Conservation (phyloP, 92 coral and sea anemone genomes). For the Isaurus tuberculatus region DNA sequence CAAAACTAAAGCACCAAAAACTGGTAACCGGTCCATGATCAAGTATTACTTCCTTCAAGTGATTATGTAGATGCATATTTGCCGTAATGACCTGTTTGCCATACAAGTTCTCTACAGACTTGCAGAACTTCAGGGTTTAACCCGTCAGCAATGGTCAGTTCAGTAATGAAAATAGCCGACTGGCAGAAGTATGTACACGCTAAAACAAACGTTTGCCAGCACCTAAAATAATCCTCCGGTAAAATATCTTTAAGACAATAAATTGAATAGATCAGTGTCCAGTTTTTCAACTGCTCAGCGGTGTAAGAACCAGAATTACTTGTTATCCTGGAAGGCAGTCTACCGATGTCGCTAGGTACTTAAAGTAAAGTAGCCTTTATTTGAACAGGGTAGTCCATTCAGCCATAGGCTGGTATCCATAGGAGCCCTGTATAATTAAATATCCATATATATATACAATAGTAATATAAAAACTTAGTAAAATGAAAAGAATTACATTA, state of each 20-base stretch:
- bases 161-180: conserved; percentile 49
- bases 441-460: too few relatives aligned
- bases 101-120: conserved; percentile 51
- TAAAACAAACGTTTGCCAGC: conserved; percentile 74
- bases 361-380: too few relatives aligned
- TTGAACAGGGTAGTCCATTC: too few relatives aligned
- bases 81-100: conserved; percentile 48
- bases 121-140: conserved; percentile 58
- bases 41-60: conserved; percentile 53
- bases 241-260: conserved; percentile 64
- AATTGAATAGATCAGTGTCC: conserved; percentile 76
- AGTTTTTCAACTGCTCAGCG: conserved; percentile 81
- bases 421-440: too few relatives aligned
- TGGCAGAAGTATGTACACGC: conserved; percentile 63
- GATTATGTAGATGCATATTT: conserved; percentile 62
- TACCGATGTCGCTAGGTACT: conserved; percentile 69
- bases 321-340: conserved; percentile 72
- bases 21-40: conserved; percentile 63
- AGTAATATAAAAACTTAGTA: too few relatives aligned
- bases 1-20: conserved; percentile 69
- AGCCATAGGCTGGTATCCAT: too few relatives aligned
- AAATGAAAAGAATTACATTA: too few relatives aligned
- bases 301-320: conserved; percentile 75
- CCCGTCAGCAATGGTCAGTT: conserved; percentile 53
- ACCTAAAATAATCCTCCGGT: conserved; percentile 54